Base-by-base conservation (phyloP, 2,888 invertebrate species). In the Ferrisia virgata region DNA sequence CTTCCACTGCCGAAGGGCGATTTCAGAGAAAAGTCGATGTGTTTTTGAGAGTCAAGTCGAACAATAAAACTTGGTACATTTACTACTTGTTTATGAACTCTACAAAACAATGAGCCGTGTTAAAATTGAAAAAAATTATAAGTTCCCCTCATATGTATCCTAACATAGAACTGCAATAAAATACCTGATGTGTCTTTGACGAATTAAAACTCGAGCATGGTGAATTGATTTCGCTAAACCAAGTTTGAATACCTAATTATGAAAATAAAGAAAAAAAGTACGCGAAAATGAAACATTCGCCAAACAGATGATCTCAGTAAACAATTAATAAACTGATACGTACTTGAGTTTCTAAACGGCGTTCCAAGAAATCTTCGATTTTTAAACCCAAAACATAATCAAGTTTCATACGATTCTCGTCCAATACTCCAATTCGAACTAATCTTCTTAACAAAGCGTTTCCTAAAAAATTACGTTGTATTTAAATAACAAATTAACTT, bases 371-470 rank as follows among this genome's bases (percentile, higher is more conserved):
- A 91, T 99, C 99, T 90, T 99, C 99, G 88, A 98, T 96, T 90
- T 98, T 96, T 87, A 99, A 92, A 91, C 99, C 99, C 89, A 99
- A 92, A 87, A 99, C 99, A 88, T 99, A 99, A 99, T 99, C 99
- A 88, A 99, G 97, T 91, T 99, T 99, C 99, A 99, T 99, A 88
- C 96, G 94, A 87, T 94, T 92, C 90, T 99, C 99, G 88, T 98
- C 97, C 89, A 99, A 91, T 86, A 99, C 99, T 87, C 99, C 99
- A 87, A 99, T 97, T 87, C 98, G 94, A 85, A 99, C 99, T 87
- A 99, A 91, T 90, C 99, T 96, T 91, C 99, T 95, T 87, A 99
- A 92, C 84, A 99, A 92, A 15, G 99, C 99, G 90, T 99, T 99
- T 90, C 98, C 98, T 98, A 88, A 87, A 87, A 72, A 6, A n/a